phyloP scores from a whole-genome alignment of 2,888 invertebrate genomes.

The Chymomyza fuscimana region DNA sequence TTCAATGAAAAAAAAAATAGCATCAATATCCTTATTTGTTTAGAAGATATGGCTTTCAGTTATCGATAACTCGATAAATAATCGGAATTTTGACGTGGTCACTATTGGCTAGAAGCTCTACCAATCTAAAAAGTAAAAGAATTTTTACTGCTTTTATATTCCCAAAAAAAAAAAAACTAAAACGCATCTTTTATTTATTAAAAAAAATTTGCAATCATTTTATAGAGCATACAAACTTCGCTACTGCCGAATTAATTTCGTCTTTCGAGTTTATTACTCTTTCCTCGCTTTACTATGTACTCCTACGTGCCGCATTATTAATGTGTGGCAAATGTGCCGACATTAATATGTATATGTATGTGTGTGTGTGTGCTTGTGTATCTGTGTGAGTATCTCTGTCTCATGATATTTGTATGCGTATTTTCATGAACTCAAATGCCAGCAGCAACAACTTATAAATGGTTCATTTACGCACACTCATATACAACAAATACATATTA shows the following conservation, averaged over 20 bases:
- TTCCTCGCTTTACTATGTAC: slow-evolving; percentile 8
- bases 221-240: not conserved
- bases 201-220: not conserved
- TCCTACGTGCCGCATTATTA: slow-evolving; percentile 58
- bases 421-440: slow-evolving; percentile 38
- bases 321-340: slow-evolving; percentile 66
- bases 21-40: no score
- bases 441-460: slow-evolving; percentile 23
- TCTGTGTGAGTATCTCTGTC: slow-evolving; percentile 5
- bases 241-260: not conserved
- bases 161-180: not conserved
- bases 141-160: no score
- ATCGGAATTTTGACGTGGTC: no score
- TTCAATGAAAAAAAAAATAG: no score
- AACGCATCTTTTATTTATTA: not conserved
- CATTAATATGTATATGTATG: slow-evolving; percentile 36
- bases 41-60: no score
- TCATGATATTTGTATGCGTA: slow-evolving; percentile 30
- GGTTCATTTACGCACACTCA: slow-evolving; percentile 46
- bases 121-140: no score
- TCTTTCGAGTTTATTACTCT: slow-evolving; percentile 22
- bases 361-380: slow-evolving; percentile 39
- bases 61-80: no score
- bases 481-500: not conserved
- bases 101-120: no score